Evolutionary conservation across 2,888 invertebrate genomes (phyloP), one percentile per base, ranked within the genome.

Genomic region (Lasioglossum marginatum): DNA sequence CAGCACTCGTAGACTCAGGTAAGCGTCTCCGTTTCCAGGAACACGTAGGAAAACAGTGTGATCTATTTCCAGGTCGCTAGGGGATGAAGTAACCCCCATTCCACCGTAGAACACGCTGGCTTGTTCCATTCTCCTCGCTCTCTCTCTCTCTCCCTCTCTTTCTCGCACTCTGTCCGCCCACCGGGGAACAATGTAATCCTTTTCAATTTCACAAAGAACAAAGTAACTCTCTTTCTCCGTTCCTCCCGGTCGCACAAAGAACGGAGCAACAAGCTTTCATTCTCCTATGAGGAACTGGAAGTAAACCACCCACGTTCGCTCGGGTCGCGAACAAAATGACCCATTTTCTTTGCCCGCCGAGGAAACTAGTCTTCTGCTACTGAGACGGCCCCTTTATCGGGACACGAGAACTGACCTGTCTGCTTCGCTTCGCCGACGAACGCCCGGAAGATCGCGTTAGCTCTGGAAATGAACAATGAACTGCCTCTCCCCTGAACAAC

Each of bases 271-370:
- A 81, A 82, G 73, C 68, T 81, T 57, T 48, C 60, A 37, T 52
- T 48, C 75, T 27, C 52, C 23, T 52, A 77, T 43, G 75, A 68
- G 52, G 52, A n/a, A 71, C 37, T 60, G 57, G 52, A 66, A 60
- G 66, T 72, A 72, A 83, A 82, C 76, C 82, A 82, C 45, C 82
- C 75, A 66, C 60, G 74, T 82, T 79, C 76, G 75, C 60, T 40
- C 27, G 72, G 66, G 76, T 79, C 72, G 79, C 27, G 66, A 79
- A 57, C 66, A 40, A 60, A 73, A 78, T 79, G 79, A 82, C 73
- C 82, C 27, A 79, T 52, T 79, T 79, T 66, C 73, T 19, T 34
- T 66, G 16, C 16, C 43, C 52, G 16, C 14, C 23, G 66, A 2
- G 40, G 19, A 52, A 82, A 57, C 79, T 37, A 19, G 48, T 68